Base-by-base conservation (phyloP, 1,140 invertebrate species). In the Sitodiplosis mosellana region DNA sequence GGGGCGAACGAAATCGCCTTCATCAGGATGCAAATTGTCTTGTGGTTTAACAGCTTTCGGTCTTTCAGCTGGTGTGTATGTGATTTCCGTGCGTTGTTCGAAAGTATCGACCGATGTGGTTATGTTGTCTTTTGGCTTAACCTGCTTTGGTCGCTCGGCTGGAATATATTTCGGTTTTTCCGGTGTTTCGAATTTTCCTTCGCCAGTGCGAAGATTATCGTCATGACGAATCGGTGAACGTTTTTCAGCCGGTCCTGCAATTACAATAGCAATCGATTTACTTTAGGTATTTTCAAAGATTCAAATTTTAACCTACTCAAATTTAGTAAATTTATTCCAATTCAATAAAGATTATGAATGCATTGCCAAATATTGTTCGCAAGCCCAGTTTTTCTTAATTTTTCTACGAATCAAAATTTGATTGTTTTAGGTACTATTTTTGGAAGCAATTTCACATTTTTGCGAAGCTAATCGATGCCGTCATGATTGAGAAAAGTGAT, bases 91-190 rank as follows among this genome's bases (percentile, higher is more conserved):
- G 51, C 20, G 54, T 57, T 47, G 15, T 64, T 59, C 0, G 59
- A 54, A 77, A 75, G 3, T 72, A 71, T 53, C 60, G 27, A 27
- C 27, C 27, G 4, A 10, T 27, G 3, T 27, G n/a, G n/a, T 69
- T 22, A 75, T 60, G 58, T 79, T 78, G 54, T 80, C 78, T 36
- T 69, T 59, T 47, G 72, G 76, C 53, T 69, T 76, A 19, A 71
- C 72, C 12, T 65, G 63, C 53, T 64, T 68, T 34, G 73, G 65
- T 54, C 70, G 66, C 59, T 78, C 76, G 37, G 70, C 75, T 40
- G 72, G 72, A 50, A 63, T 63, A 50, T 69, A 72, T 51, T 70
- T 60, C 42, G 71, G 63, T 48, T 68, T 65, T 54, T 71, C 69
- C 38, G 69, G 69, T 40, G 64, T 69, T 47, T 74, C 69, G 61